Base-by-base conservation (phyloP, 2,888 invertebrate species). In the Pyrgus malvae region DNA sequence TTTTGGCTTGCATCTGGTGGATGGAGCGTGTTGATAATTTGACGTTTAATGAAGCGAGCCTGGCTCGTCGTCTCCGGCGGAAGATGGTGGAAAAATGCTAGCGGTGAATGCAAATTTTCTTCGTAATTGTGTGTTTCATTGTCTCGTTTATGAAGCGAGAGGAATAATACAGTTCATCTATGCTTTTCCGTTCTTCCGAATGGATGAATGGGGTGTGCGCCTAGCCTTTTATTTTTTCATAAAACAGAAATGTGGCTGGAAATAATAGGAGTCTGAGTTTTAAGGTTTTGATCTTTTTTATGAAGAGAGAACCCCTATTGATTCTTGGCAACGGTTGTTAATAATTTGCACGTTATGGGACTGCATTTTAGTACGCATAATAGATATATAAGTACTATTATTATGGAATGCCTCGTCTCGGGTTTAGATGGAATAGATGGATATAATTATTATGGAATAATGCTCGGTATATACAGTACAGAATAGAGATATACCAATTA, bases 41-140 rank as follows among this genome's bases (percentile, higher is more conserved):
- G 78, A 70, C 68, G 82, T 78, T 88, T 87, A 89, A 90, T 89
- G 89, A 89, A 89, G 83, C 85, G 76, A 76, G 74, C 74, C 40
- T 71, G 70, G 74, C 76, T 77, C 71, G 78, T 80, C 82, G 79
- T 82, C 83, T 80, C 78, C 76, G 73, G 68, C 75, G 81, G 80
- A 83, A 81, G 80, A 80, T 74, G 77, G 80, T 78, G 74, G 80
- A 84, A 86, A 86, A 89, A 84, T 81, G 74, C 73, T 75, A 69
- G 78, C 72, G 74, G 76, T 75, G 76, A 83, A 85, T 86, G 82
- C 79, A 85, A 83, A 86, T 86, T 83, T 80, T 80, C 78, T 69
- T 76, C 76, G 78, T 84, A 84, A 88, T 87, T 87, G 84, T 88
- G 87, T 83, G 80, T 77, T 66, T 80, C 80, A 84, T 86, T 87